Evolutionary conservation across 2,797 vertebrate genomes (phyloP).

Genomic region (Hapalemur alaotrensis): DNA sequence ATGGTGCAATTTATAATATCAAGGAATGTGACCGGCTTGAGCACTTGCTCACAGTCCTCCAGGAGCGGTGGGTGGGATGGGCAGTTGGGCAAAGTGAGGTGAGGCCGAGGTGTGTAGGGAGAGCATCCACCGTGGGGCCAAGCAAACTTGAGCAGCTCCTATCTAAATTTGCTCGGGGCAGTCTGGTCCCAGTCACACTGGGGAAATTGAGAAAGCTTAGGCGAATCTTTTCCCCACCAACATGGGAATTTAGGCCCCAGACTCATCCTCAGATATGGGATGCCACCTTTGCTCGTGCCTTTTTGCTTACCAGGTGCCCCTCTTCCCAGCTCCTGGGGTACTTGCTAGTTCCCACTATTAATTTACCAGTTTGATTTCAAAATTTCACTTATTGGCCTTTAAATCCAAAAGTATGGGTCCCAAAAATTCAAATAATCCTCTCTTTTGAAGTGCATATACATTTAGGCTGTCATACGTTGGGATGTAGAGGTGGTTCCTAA

Average conservation of each 20-base stretch:
- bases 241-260: background rate
- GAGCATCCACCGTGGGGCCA: background rate
- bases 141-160: background rate
- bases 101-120: background rate
- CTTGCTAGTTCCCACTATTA: background rate
- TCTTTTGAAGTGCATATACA: conserved; percentile 16
- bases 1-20: background rate
- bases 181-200: background rate
- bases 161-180: background rate
- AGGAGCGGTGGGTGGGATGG: background rate
- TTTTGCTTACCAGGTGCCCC: background rate
- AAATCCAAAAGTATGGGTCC: background rate
- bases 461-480: background rate
- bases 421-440: background rate
- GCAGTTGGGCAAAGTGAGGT: background rate
- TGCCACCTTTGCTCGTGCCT: background rate
- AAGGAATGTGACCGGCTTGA: background rate
- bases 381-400: background rate
- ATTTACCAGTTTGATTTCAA: conserved; percentile 28
- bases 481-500: background rate
- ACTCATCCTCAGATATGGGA: background rate
- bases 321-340: background rate
- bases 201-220: background rate
- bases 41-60: background rate
- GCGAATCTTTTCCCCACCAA: background rate